Evolutionary conservation across 1,140 invertebrate species (phyloP).

Genomic region (Drosophila sp.): DNA sequence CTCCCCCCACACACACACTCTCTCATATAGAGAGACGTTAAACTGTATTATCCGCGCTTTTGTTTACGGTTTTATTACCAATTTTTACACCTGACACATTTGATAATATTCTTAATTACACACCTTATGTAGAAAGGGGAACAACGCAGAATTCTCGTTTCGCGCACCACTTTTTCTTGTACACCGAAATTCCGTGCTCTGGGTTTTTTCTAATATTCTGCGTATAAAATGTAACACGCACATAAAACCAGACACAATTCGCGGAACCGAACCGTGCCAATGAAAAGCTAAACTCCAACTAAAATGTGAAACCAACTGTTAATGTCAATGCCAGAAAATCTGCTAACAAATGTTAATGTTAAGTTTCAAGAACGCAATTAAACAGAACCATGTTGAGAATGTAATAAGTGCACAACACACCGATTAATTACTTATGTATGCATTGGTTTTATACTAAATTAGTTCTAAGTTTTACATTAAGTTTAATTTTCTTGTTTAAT

Average conservation of each 20-base stretch:
- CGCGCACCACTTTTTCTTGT: slow-evolving; percentile 33
- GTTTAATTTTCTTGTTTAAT: not conserved
- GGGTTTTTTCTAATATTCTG: slow-evolving; percentile 52
- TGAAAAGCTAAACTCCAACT: slow-evolving; percentile 56
- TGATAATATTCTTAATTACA: slow-evolving; percentile 37
- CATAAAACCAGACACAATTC: slow-evolving; percentile 7
- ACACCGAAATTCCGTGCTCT: slow-evolving; percentile 39
- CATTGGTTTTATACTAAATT: too few relatives aligned
- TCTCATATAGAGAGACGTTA: not conserved
- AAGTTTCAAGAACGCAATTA: not conserved
- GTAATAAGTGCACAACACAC: not conserved
- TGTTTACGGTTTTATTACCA: slow-evolving; percentile 29
- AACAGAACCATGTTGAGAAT: not conserved
- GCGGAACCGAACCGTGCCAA: slow-evolving; percentile 39
- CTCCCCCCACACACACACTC: slow-evolving; percentile 2
- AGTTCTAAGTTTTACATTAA: not conserved
- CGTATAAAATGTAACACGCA: slow-evolving; percentile 51
- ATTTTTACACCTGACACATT: slow-evolving; percentile 9
- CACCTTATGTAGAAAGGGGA: slow-evolving; percentile 27
- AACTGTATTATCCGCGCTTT: slow-evolving; percentile 26
- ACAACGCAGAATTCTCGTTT: slow-evolving; percentile 15
- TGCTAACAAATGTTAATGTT: slow-evolving; percentile 30
- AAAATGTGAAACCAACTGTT: slow-evolving; percentile 19
- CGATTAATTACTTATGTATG: not conserved
- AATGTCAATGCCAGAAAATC: slow-evolving; percentile 22